phyloP scores from a whole-genome alignment of 2,888 invertebrate genomes.

The Xestia sexstrigata region DNA sequence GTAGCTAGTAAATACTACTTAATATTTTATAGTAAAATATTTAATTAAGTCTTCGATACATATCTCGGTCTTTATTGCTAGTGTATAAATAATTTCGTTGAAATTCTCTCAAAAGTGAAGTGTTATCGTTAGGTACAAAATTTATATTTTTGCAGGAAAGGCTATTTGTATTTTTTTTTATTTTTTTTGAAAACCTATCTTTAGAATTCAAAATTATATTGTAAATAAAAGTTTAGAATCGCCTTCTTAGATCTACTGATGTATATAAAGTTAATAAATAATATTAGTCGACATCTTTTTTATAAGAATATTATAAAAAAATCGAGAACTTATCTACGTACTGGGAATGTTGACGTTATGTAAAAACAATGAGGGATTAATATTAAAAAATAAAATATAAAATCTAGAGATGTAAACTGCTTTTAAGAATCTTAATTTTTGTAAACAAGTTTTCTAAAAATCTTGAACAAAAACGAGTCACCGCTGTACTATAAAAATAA shows the following conservation, averaged over 20 bases:
- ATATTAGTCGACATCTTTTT: constrained; percentile 71
- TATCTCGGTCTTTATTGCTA: constrained; percentile 73
- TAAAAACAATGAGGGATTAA: constrained; percentile 59
- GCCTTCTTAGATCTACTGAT: constrained; percentile 86
- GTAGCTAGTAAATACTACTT: constrained; percentile 71
- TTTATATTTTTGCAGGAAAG: constrained; percentile 72
- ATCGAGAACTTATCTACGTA: constrained; percentile 62
- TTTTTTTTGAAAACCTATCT: constrained; percentile 64
- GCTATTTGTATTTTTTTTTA: constrained; percentile 61
- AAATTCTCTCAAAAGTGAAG: constrained; percentile 55
- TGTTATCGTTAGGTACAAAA: constrained; percentile 67
- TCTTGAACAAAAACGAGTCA: constrained; percentile 38
- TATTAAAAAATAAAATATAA: constrained; percentile 38
- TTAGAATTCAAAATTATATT: constrained; percentile 70
- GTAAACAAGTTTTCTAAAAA: constrained; percentile 58
- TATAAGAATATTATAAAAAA: constrained; percentile 64
- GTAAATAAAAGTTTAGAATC: constrained; percentile 83
- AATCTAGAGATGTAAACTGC: constrained; percentile 57
- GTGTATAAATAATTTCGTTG: constrained; percentile 57
- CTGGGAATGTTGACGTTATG: constrained; percentile 58
- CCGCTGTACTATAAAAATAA: constrained; percentile 44
- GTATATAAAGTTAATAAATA: constrained; percentile 79
- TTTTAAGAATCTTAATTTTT: constrained; percentile 60
- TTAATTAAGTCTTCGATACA: constrained; percentile 77
- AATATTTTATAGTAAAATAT: constrained; percentile 71